Evolutionary conservation across 2,888 invertebrate species (phyloP).

Genomic region (Lithophane leautieri): DNA sequence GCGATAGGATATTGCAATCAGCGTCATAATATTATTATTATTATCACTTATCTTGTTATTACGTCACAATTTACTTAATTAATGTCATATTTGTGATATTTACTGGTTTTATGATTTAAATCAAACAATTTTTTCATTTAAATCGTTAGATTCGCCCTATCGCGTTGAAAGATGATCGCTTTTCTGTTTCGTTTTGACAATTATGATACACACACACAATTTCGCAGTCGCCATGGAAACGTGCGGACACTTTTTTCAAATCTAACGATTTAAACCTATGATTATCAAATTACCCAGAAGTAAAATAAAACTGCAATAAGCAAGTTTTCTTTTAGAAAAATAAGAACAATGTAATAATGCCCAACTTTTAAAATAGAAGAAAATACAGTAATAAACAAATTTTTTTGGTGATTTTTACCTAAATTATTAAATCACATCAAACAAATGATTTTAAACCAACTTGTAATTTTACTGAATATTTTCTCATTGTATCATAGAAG

Average conservation of each 20-base stretch:
- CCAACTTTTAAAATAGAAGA: not conserved
- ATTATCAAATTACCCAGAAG: not conserved
- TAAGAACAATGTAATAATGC: not conserved
- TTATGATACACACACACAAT: not conserved
- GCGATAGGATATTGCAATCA: constrained; percentile 51
- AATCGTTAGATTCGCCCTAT: not conserved
- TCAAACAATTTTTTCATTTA: not conserved
- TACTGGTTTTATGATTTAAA: not conserved
- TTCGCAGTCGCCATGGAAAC: not conserved
- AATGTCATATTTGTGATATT: constrained; percentile 2
- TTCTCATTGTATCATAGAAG: constrained; percentile 5
- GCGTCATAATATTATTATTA: constrained; percentile 58
- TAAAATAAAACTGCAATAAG: not conserved
- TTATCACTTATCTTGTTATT: constrained; percentile 23
- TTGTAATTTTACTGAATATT: constrained; percentile 1
- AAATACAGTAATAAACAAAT: not conserved
- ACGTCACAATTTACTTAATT: constrained; percentile 52
- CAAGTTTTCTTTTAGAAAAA: not conserved
- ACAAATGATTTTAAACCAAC: not conserved
- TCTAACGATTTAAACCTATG: not conserved
- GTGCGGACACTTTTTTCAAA: not conserved
- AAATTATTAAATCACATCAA: not conserved
- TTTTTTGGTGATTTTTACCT: not conserved
- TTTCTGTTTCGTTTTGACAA: not conserved
- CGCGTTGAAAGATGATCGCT: not conserved